phyloP scores from a whole-genome alignment of 2,113 vertebrate genomes.

The cat (Felis catus) region F.catus_Fca126_mat1.0 CM031420.1:87144501-87145000 shows the following conservation, averaged over 20 bases:
- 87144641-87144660: constrained; percentile 80
- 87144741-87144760: constrained; percentile 90
- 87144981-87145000: no score
- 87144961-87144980: no score
- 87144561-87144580: constrained; percentile 33
- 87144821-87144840: background rate
- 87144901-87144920: no score
- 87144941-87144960: no score
- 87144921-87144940: no score
- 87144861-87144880: background rate
- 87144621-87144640: constrained; percentile 35
- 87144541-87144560: background rate
- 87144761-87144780: constrained; percentile 86
- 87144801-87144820: background rate
- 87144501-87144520: background rate
- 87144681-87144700: constrained; percentile 88
- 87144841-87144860: background rate
- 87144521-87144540: constrained; percentile 29
- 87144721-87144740: constrained; percentile 95
- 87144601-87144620: constrained; percentile 72
- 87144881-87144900: background rate
- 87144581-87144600: constrained; percentile 72
- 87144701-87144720: constrained; percentile 85
- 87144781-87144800: background rate
- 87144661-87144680: constrained; percentile 91